Base-by-base conservation (phyloP, 2,113 vertebrate species). In the Salvelinus sp. region DNA sequence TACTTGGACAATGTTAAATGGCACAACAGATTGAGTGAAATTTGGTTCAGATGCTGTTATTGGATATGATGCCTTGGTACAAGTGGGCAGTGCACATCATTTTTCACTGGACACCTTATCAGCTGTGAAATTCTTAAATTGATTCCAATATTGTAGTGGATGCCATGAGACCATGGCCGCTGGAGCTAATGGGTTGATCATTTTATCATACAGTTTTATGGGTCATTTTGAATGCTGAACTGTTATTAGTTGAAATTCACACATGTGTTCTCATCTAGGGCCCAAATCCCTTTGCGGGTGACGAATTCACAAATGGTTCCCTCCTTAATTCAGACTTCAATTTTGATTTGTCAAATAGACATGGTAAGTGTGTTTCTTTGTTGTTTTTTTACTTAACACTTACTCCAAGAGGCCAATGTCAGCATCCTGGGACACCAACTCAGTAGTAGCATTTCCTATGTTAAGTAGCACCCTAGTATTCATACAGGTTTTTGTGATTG, bases 211-310 rank as follows among this genome's bases (percentile, higher is more conserved):
- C 28, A 33, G 27, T 28, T 16, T 13, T 28, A 9, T 9, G 54
- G 12, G 12, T 57, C 20, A 20, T 44, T 74, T 22, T n/a, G 6
- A 62, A 62, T 20, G 58, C 58, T 16, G 18, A 22, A 22, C 38
- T 44, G 38, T 44, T 44, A 7, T 9, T 18, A 54, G 2, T 14
- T 14, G 72, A 66, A 69, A 58, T 18, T 30, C 5, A 44, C 38
- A 9, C 38, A 1, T 79, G 66, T 70, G 4, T 80, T 72, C 1
- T 60, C 70, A 33, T 74, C 0, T 81, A 99, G 97, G 97, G 95
- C 70, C 96, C 97, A 92, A 97, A 96, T 86, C 97, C 97, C 50
- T 99, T 98, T 1, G 96, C 96, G 75, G 90, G 96, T 72, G 96
- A 95, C 50, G 95, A 96, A 6, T 94, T 95, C 83, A 89, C 93